These are phyloP conservation scores for Momotus momota DNA, from an alignment of 2,797 vertebrate species.

Conservation along the genomic window DNA sequence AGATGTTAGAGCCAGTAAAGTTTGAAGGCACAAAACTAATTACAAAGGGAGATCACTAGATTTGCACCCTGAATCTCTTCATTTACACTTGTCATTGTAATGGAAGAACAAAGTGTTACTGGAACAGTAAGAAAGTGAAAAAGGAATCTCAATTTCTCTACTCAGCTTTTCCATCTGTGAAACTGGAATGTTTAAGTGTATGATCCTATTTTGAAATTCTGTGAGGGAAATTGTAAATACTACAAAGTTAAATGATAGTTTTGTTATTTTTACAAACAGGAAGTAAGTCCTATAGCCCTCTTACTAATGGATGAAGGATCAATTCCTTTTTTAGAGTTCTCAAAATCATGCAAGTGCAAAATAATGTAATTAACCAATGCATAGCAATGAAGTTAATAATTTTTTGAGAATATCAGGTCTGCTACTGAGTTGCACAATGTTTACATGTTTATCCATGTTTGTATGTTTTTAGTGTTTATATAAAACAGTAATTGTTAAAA, in stretches of 20 bases:
- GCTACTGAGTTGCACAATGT: background rate
- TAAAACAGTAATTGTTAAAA: background rate
- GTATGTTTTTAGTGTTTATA: too few species aligned
- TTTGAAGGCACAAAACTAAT: background rate
- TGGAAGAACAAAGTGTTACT: background rate
- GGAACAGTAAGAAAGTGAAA: background rate
- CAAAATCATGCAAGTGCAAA: background rate
- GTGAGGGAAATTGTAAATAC: background rate
- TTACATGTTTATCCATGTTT: background rate
- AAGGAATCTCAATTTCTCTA: background rate
- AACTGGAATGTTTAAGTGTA: background rate
- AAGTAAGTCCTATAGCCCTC: background rate
- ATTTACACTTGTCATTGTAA: background rate
- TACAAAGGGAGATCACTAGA: background rate
- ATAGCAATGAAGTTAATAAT: background rate
- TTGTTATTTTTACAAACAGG: background rate
- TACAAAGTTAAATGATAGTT: background rate
- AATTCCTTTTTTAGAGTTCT: background rate
- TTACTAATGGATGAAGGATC: background rate
- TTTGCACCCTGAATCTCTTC: background rate
- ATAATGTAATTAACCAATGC: background rate
- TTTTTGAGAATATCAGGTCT: background rate
- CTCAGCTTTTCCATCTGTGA: background rate
- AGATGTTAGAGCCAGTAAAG: background rate
- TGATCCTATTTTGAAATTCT: background rate